A percentile compares a stretch with the other conserved stretches of the same genome.
Evolutionary conservation across 2,113 vertebrate species (phyloP).

Genomic region (human (Homo sapiens)): DNA sequence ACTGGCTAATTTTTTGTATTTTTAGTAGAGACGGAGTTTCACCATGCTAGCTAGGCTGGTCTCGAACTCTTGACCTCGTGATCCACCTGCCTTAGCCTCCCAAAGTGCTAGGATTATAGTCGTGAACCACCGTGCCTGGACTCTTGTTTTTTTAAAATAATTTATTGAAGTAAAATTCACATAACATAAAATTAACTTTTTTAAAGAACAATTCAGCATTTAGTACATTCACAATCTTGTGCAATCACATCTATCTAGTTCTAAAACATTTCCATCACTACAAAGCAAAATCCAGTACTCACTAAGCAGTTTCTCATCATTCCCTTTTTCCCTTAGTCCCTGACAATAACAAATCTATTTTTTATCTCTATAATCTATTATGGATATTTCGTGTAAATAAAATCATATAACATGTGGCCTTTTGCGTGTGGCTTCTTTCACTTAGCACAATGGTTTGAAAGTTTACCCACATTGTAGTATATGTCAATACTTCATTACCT

Average conservation of each 20-base stretch:
- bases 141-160: neutral
- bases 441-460: neutral
- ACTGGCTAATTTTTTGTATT: no score
- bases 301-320: neutral
- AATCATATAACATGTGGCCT: neutral
- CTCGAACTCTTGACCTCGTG: no score
- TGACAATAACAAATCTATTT: neutral
- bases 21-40: no score
- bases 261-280: neutral
- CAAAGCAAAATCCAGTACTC: neutral
- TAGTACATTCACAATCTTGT: neutral
- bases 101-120: no score
- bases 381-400: neutral
- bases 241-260: neutral
- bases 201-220: neutral
- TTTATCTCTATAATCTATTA: neutral
- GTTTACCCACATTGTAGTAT: no score
- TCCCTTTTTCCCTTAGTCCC: no score
- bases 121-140: no score
- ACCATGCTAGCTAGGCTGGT: no score
- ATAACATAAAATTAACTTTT: neutral
- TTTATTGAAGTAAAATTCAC: neutral
- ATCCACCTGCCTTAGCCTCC: no score
- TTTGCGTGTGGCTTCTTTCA: neutral
- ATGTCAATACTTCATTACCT: neutral